Percentiles rank a stretch among this genome's conserved stretches.
Evolutionary conservation across 2,888 invertebrate genomes (phyloP).

Genomic region (Drosophila nigritarsus): DNA sequence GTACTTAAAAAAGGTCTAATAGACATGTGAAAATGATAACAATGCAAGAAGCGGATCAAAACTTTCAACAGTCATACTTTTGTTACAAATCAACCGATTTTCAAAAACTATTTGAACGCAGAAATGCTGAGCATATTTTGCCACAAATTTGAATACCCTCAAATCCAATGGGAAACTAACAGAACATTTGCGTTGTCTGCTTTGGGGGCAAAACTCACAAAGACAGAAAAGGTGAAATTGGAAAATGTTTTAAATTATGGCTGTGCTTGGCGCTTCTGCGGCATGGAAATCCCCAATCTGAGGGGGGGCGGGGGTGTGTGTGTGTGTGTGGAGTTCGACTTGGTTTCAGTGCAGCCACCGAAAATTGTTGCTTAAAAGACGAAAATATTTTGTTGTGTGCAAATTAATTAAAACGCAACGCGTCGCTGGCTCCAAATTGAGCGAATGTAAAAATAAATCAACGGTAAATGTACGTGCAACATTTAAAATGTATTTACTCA

Average conservation of each 20-base stretch:
- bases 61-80: not conserved
- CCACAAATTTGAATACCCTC: not conserved
- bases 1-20: no score
- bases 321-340: rapidly evolving
- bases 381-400: constrained; percentile 13
- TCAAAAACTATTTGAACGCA: not conserved
- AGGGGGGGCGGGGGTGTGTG: no score
- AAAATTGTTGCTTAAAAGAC: constrained; percentile 11
- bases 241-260: constrained; percentile 76
- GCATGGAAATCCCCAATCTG: constrained; percentile 48
- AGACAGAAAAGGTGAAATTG: constrained; percentile 25
- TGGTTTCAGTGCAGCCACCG: constrained; percentile 30
- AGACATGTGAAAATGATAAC: no score
- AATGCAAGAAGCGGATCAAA: no score
- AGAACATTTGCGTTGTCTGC: constrained; percentile 17
- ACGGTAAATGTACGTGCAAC: constrained; percentile 27
- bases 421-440: constrained; percentile 29
- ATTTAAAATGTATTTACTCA: constrained; percentile 32
- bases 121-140: not conserved
- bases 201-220: constrained; percentile 20
- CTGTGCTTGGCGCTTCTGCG: constrained; percentile 34
- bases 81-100: not conserved
- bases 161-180: not conserved
- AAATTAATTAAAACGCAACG: constrained; percentile 54
- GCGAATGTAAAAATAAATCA: constrained; percentile 46